Conservation (phyloP, 1,140 invertebrate genomes). For the Brachionus angularis region DNA sequence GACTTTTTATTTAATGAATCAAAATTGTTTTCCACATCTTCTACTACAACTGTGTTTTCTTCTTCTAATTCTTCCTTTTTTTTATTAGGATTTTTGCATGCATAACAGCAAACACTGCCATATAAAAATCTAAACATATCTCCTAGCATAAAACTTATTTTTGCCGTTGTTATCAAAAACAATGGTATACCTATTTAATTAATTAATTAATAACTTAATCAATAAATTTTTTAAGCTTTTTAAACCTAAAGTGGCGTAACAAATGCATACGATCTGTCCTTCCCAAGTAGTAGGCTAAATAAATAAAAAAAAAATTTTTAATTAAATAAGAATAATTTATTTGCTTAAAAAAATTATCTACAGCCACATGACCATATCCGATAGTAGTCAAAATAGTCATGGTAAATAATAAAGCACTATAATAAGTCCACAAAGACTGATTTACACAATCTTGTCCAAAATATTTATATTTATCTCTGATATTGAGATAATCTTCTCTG, state of each 20-base stretch:
- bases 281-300: constrained; percentile 32
- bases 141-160: constrained; percentile 8
- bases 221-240: too few species aligned
- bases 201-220: too few species aligned
- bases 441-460: constrained; percentile 42
- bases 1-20: too few species aligned
- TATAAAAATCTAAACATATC: constrained; percentile 38
- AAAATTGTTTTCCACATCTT: neutral
- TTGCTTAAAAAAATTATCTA: neutral
- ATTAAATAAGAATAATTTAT: neutral
- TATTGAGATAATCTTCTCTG: neutral
- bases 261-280: constrained; percentile 42
- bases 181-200: constrained; percentile 41
- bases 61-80: neutral
- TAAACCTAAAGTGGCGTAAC: constrained; percentile 23
- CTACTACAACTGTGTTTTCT: neutral
- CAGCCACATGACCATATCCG: constrained; percentile 40
- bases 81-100: neutral
- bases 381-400: constrained; percentile 29
- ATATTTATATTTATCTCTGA: neutral
- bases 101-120: constrained; percentile 20
- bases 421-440: constrained; percentile 21
- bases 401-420: constrained; percentile 33
- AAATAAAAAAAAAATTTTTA: constrained; percentile 11
- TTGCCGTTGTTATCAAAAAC: constrained; percentile 24